Conservation (phyloP, 2,113 vertebrate genomes). For the Sigmodon hispidus region DNA sequence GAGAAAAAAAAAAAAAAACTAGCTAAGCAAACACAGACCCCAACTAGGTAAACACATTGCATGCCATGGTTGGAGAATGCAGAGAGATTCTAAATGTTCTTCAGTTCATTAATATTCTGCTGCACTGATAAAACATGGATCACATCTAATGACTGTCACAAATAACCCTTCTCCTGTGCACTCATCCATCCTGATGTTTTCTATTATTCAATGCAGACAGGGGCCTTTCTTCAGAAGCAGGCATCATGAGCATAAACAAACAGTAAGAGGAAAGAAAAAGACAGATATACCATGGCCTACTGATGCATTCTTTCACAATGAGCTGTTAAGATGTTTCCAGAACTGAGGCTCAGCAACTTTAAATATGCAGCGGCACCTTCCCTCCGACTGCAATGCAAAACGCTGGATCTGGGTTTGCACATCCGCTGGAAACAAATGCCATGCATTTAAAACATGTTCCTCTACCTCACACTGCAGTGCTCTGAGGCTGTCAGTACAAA, state of each 20-base stretch:
- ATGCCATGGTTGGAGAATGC: slow-evolving; percentile 77
- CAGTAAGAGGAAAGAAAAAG: slow-evolving; percentile 81
- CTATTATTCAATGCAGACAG: slow-evolving; percentile 85
- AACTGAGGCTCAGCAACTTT: slow-evolving; percentile 83
- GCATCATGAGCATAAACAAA: slow-evolving; percentile 85
- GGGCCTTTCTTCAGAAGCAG: slow-evolving; percentile 86
- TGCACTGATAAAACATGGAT: slow-evolving; percentile 77
- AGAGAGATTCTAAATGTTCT: slow-evolving; percentile 81
- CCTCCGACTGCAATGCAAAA: slow-evolving; percentile 82
- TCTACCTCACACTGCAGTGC: slow-evolving; percentile 88
- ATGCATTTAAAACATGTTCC: slow-evolving; percentile 86
- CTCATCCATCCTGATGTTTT: slow-evolving; percentile 75
- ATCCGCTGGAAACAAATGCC: slow-evolving; percentile 85
- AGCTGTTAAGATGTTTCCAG: slow-evolving; percentile 84
- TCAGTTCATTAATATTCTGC: slow-evolving; percentile 83
- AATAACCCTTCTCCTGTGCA: slow-evolving; percentile 77
- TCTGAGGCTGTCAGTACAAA: slow-evolving; percentile 84
- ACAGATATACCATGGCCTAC: slow-evolving; percentile 84
- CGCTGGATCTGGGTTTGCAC: slow-evolving; percentile 76
- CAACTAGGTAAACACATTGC: slow-evolving; percentile 84
- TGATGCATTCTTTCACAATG: slow-evolving; percentile 81
- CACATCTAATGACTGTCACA: slow-evolving; percentile 75
- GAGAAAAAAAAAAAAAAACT: neutral
- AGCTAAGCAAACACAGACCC: slow-evolving; percentile 80
- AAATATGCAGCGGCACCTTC: slow-evolving; percentile 81